Evolutionary conservation across 2,797 vertebrate genomes (phyloP).

Genomic region (Psittacula derbiana): DNA sequence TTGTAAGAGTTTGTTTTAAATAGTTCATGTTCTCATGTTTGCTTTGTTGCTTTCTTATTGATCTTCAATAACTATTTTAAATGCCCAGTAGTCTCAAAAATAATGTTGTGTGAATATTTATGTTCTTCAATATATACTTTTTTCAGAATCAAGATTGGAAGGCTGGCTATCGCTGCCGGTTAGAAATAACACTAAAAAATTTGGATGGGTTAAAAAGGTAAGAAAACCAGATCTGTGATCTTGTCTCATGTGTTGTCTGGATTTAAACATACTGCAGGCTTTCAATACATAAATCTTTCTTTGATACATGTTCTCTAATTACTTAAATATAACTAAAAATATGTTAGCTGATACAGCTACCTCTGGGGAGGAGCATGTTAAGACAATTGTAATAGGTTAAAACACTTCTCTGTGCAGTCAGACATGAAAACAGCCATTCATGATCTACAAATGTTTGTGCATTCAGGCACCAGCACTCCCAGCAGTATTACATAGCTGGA

Average conservation of each 20-base stretch:
- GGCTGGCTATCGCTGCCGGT: slow-evolving; percentile 97
- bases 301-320: not conserved
- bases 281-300: not conserved
- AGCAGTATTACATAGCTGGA: not conserved
- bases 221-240: not conserved
- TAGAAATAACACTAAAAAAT: slow-evolving; percentile 96
- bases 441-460: not conserved
- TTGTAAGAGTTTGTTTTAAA: not conserved
- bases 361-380: not conserved
- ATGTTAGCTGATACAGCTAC: not conserved
- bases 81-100: not conserved
- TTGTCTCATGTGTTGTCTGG: not conserved
- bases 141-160: slow-evolving; percentile 89
- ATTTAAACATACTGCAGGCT: not conserved
- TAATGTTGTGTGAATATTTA: not conserved
- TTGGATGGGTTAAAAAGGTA: slow-evolving; percentile 97
- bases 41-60: slow-evolving; percentile 2
- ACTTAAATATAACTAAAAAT: not conserved
- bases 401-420: not conserved
- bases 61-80: not conserved
- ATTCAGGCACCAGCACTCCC: not conserved
- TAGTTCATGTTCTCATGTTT: not conserved
- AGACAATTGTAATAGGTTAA: not conserved
- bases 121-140: not conserved
- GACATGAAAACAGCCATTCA: not conserved